Conservation (phyloP, 1,140 invertebrate species). For the Bombus superbus region DNA sequence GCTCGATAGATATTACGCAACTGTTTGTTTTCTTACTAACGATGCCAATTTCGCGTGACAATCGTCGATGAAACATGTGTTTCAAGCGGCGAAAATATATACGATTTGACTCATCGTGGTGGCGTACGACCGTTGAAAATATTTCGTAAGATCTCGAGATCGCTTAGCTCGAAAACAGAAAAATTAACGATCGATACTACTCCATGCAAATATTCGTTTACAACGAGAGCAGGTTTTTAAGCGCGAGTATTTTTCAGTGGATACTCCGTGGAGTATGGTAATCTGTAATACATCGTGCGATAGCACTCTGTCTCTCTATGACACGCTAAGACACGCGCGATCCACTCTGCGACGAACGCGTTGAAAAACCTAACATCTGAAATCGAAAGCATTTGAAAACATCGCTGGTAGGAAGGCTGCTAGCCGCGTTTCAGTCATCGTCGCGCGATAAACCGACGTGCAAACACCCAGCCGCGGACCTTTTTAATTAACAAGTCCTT, state of each 20-base stretch:
- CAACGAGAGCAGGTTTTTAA: not conserved
- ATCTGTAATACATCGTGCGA: no score
- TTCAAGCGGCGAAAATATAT: not conserved
- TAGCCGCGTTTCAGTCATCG: not conserved
- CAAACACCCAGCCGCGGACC: not conserved
- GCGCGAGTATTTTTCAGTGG: no score
- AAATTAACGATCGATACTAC: not conserved
- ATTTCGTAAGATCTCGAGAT: not conserved
- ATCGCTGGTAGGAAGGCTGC: no score
- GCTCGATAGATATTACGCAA: conserved; percentile 35
- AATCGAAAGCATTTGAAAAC: conserved; percentile 3
- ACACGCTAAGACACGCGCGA: no score
- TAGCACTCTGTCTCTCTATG: no score
- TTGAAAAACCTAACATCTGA: not conserved
- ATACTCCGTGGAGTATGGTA: no score
- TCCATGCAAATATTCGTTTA: no score
- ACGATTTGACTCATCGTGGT: conserved; percentile 13
- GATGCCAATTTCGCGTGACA: not conserved
- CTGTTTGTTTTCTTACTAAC: conserved; percentile 19
- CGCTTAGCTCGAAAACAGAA: conserved; percentile 54
- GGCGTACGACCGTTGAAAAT: not conserved
- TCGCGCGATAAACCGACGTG: not conserved
- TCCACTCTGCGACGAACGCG: not conserved
- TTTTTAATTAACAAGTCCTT: conserved; percentile 36
- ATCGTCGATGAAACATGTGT: not conserved